Base-by-base conservation (phyloP, 2,797 vertebrate genomes). In the Graptemys geographica region DNA sequence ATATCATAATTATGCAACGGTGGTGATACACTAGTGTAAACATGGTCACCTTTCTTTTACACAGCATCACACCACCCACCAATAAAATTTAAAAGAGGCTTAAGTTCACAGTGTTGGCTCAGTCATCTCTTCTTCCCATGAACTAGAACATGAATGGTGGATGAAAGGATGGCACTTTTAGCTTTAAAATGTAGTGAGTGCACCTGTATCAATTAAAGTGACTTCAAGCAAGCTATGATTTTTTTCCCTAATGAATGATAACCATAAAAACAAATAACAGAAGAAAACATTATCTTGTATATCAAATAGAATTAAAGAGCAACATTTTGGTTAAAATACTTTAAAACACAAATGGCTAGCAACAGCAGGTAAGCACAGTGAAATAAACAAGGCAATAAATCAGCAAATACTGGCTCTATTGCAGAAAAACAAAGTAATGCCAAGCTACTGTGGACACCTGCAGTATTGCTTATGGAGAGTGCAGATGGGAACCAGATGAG, bases 341-440 rank as follows among this genome's bases (percentile, higher is more conserved):
- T 88, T 83, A 93, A 92, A 65, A 44, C 15, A 37, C 27, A 87
- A 90, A 83, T 72, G 31, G 56, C 81, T 12, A 89, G 56, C 90
- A 91, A 84, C 15, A 15, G 27, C 23, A 93, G 10, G 37, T 59
- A 47, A 0, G 0, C 86, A 53, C 81, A 85, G 85, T 69, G 74
- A 91, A 94, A 89, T 23, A 83, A n/a, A 87, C 83, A 37, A 91
- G 49, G 44, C 81, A 81, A 93, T 79, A 93, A 81, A 87, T 87
- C 72, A 74, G 82, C 31, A 62, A 49, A 69, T 84, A 86, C 21
- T 2, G 56, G 23, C 28, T 91, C 41, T 76, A 41, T 23, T 84
- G 79, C n/a, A 95, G n/a, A 86, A 87, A 94, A 94, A 41, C 15
- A 49, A 69, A 79, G 47, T 9, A 53, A 59, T 83, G 23, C 37